phyloP scores from a whole-genome alignment of 2,113 vertebrate species.

The Corvus hawaiiensis region DNA sequence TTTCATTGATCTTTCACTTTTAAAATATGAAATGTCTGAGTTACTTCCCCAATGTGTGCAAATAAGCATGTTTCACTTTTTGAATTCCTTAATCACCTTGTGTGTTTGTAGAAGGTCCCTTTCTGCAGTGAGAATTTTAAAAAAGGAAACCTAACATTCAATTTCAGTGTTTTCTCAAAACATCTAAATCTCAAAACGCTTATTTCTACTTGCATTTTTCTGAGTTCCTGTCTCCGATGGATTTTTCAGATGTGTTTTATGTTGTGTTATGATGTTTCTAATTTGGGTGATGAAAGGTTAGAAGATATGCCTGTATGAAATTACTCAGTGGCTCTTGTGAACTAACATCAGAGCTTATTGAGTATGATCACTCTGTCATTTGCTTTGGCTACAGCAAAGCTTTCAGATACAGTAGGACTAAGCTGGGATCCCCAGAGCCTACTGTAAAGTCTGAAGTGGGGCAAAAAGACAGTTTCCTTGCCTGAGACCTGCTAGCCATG shows the following conservation, averaged over 20 bases:
- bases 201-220: background rate
- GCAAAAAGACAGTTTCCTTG: constrained; percentile 22
- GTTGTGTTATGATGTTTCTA: constrained; percentile 46
- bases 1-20: constrained; percentile 20
- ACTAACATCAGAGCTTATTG: constrained; percentile 29
- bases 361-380: constrained; percentile 39
- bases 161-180: constrained; percentile 15
- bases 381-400: constrained; percentile 45
- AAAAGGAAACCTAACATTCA: constrained; percentile 26
- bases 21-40: constrained; percentile 51
- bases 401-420: constrained; percentile 39
- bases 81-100: background rate
- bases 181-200: background rate
- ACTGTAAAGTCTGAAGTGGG: background rate
- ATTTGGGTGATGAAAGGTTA: constrained; percentile 53
- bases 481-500: constrained; percentile 6
- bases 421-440: constrained; percentile 13
- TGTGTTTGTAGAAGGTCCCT: constrained; percentile 14
- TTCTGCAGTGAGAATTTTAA: background rate
- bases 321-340: constrained; percentile 8
- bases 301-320: constrained; percentile 43
- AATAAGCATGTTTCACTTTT: constrained; percentile 49
- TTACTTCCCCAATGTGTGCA: constrained; percentile 55
- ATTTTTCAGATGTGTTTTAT: constrained; percentile 49
- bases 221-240: background rate